Evolutionary conservation across 1,140 invertebrate species (phyloP).

Genomic region (Hyles euphorbiae): DNA sequence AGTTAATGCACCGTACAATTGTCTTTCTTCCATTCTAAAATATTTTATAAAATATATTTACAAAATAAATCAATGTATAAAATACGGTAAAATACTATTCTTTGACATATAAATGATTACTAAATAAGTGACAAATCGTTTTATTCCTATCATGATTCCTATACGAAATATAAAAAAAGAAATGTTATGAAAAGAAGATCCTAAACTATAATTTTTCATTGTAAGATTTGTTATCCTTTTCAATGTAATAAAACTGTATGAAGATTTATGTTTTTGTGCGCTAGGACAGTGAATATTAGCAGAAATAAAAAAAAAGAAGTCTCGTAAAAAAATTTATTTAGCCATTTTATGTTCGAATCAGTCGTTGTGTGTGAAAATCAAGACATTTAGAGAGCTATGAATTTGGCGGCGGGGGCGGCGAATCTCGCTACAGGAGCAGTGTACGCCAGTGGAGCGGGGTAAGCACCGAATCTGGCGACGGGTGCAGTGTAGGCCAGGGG

Average conservation of each 20-base stretch:
- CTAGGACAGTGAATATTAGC: not conserved
- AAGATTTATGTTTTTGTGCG: not conserved
- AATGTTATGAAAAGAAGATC: no score
- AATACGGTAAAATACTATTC: not conserved
- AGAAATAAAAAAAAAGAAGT: constrained; percentile 4
- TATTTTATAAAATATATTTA: not conserved
- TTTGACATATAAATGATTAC: not conserved
- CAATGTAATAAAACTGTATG: no score
- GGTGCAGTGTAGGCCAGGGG: constrained; percentile 40
- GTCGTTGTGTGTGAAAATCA: constrained; percentile 18
- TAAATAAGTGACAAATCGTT: not conserved
- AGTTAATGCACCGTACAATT: constrained; percentile 70
- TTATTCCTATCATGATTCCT: no score
- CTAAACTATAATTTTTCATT: no score
- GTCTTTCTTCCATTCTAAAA: constrained; percentile 61
- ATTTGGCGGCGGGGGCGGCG: constrained; percentile 24
- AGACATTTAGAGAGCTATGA: constrained; percentile 42
- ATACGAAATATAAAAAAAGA: no score
- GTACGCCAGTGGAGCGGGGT: constrained; percentile 17
- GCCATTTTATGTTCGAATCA: constrained; percentile 28
- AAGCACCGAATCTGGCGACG: constrained; percentile 13
- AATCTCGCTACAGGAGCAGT: constrained; percentile 20
- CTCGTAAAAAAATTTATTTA: constrained; percentile 32
- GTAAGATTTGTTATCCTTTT: no score
- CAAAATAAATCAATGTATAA: not conserved